Conservation (phyloP, 2,113 vertebrate species). For the Zosterops borbonicus region DNA sequence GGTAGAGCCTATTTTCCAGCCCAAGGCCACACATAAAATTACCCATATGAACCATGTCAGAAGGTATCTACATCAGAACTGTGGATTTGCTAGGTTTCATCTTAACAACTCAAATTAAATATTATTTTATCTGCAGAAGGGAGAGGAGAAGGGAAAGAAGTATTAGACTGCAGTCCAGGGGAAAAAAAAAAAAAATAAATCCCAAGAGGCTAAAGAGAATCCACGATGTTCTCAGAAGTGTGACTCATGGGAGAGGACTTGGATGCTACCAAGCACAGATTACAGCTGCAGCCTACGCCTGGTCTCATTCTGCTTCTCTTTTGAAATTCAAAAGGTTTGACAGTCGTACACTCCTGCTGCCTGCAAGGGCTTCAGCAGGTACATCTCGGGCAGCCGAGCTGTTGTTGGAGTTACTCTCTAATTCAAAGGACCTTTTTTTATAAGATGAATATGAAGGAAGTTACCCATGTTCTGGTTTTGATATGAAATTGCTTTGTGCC, state of each 20-base stretch:
- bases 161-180: neutral
- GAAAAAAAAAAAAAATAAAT: neutral
- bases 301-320: constrained; percentile 39
- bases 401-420: neutral
- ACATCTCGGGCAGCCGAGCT: neutral
- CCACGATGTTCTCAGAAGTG: constrained; percentile 1
- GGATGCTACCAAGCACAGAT: constrained; percentile 32
- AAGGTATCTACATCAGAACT: neutral
- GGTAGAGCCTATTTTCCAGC: neutral
- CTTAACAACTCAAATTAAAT: neutral
- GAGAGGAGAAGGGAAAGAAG: neutral
- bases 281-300: constrained; percentile 58
- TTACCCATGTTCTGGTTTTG: neutral
- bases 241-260: constrained; percentile 53
- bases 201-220: constrained; percentile 35
- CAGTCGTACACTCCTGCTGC: neutral
- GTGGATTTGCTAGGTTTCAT: neutral
- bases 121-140: neutral
- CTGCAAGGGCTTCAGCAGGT: constrained; percentile 15
- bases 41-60: neutral
- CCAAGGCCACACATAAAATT: neutral
- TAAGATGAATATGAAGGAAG: neutral
- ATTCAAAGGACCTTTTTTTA: neutral
- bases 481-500: neutral
- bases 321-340: constrained; percentile 37